These are phyloP conservation scores for Metopolophium dirhodum DNA, from an alignment of 1,140 invertebrate genomes.

Conservation along the genomic window DNA sequence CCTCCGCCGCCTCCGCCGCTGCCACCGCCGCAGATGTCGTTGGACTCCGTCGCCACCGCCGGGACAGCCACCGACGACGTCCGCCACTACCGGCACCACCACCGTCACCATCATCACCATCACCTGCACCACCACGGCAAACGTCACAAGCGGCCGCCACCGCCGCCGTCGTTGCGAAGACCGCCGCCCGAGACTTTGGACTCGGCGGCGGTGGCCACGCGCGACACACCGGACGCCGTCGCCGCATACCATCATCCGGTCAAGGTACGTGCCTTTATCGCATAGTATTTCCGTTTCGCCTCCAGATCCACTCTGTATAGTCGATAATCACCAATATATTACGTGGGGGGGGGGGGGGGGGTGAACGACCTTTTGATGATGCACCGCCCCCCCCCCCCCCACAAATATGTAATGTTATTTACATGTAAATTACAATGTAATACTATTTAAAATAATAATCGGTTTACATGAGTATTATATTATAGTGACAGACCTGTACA, in stretches of 20 bases:
- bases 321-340: too few species aligned
- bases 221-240: background rate
- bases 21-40: constrained; percentile 32
- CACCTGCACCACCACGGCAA: constrained; percentile 58
- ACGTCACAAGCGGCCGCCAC: constrained; percentile 11
- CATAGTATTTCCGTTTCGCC: too few species aligned
- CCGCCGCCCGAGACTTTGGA: background rate
- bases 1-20: background rate
- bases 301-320: too few species aligned
- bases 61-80: background rate
- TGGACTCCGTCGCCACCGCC: constrained; percentile 20
- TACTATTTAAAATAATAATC: background rate
- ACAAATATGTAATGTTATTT: too few species aligned
- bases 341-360: too few species aligned
- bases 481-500: too few species aligned
- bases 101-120: constrained; percentile 30
- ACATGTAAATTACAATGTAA: too few species aligned
- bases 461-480: background rate
- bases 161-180: background rate
- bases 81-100: background rate
- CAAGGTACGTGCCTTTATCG: background rate
- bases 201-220: background rate
- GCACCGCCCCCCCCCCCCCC: too few species aligned
- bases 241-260: constrained; percentile 21
- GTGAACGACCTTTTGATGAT: too few species aligned